A percentile compares a stretch with the other conserved stretches of the same genome.
phyloP scores from a whole-genome alignment of 2,888 invertebrate genomes.

The Eupithecia subfuscata region DNA sequence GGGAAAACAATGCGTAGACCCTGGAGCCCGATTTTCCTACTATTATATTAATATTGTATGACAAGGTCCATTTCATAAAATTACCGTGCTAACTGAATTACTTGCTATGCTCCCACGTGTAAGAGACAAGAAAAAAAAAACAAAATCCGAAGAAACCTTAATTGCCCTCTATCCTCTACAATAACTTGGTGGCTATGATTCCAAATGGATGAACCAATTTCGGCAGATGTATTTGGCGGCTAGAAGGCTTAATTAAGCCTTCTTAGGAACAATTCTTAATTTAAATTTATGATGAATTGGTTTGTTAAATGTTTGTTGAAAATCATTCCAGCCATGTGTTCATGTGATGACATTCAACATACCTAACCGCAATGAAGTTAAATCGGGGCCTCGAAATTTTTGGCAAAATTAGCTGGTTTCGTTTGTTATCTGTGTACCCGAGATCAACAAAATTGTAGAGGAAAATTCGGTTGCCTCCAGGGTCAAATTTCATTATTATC shows the following conservation, averaged over 20 bases:
- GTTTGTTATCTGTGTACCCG: conserved; percentile 37
- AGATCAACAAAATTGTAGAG: conserved; percentile 28
- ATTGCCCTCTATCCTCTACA: no score
- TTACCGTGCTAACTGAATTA: neutral
- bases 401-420: neutral
- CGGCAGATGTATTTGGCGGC: no score
- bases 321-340: no score
- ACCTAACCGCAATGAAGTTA: neutral
- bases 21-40: conserved; percentile 38
- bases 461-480: conserved; percentile 13
- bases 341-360: neutral
- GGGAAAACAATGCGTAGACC: conserved; percentile 47
- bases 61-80: neutral
- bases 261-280: no score
- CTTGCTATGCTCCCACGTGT: neutral
- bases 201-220: no score
- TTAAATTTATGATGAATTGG: no score
- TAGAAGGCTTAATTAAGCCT: no score
- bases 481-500: conserved; percentile 35
- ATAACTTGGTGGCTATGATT: no score
- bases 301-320: no score
- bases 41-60: conserved; percentile 49
- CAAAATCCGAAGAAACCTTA: no score
- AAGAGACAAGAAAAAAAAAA: no score
- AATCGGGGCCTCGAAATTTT: neutral